Percentiles rank a stretch among this genome's conserved stretches.
Evolutionary conservation across 2,888 invertebrate genomes (phyloP).

Genomic region (Epinotia nisella): DNA sequence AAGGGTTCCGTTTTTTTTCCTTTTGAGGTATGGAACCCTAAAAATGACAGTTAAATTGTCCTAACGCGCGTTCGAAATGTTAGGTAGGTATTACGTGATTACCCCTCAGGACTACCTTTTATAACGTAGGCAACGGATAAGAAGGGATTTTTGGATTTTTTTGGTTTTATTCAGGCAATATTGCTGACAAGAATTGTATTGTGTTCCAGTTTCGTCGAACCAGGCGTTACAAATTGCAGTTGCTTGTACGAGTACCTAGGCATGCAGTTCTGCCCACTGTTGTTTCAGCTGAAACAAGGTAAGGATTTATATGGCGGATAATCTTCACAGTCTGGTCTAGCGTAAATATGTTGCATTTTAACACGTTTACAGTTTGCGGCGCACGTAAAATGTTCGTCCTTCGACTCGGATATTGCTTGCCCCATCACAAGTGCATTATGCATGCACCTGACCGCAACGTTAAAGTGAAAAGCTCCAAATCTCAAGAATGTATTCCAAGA

Average conservation of each 20-base stretch:
- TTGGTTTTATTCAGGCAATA: not conserved
- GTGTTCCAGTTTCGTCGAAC: not conserved
- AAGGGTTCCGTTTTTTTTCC: no score
- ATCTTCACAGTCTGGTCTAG: not conserved
- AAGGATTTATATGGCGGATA: not conserved
- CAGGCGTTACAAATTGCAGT: not conserved
- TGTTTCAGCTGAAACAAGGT: not conserved
- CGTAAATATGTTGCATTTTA: not conserved
- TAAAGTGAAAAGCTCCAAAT: constrained; percentile 22
- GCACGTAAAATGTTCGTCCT: constrained; percentile 24
- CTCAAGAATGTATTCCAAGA: constrained; percentile 1
- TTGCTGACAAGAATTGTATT: not conserved
- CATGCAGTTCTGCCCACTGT: not conserved
- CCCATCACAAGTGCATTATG: constrained; percentile 3
- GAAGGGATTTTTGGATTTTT: no score
- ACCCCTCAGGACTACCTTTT: no score
- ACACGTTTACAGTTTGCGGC: constrained; percentile 5
- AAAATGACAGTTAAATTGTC: no score
- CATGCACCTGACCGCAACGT: constrained; percentile 13
- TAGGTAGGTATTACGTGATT: no score
- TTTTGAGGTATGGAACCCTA: no score
- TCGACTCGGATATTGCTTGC: constrained; percentile 31
- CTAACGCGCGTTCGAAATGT: no score
- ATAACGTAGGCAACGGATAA: no score
- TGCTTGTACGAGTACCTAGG: not conserved